These are phyloP conservation scores for Myodes glareolus DNA, from an alignment of 2,113 vertebrate species.

Conservation along the genomic window DNA sequence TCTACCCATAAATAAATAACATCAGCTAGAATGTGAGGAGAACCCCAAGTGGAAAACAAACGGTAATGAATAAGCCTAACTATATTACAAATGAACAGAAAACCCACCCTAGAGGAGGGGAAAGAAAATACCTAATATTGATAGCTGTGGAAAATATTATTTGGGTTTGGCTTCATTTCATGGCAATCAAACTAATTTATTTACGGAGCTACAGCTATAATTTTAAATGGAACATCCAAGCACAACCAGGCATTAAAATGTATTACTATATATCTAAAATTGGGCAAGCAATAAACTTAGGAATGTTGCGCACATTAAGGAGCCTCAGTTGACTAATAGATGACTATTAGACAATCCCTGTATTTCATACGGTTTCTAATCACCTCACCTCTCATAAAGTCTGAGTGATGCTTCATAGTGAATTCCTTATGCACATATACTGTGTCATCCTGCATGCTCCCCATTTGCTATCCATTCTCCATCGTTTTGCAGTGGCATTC, in stretches of 20 bases:
- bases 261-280: conserved; percentile 64
- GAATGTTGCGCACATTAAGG: conserved; percentile 65
- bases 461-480: not conserved
- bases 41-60: conserved; percentile 17
- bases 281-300: conserved; percentile 61
- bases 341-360: conserved; percentile 50
- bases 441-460: not conserved
- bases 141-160: conserved; percentile 8
- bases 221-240: conserved; percentile 80
- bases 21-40: not conserved
- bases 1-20: conserved; percentile 16
- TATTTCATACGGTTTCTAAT: conserved; percentile 62
- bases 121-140: conserved; percentile 29
- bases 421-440: conserved; percentile 13
- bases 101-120: not conserved
- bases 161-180: conserved; percentile 41
- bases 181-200: conserved; percentile 76
- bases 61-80: conserved; percentile 22
- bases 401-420: conserved; percentile 37
- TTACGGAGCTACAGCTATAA: conserved; percentile 81
- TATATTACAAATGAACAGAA: conserved; percentile 10
- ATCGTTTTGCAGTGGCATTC: not conserved
- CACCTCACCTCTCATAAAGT: conserved; percentile 68
- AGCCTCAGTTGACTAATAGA: conserved; percentile 53
- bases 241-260: conserved; percentile 77